Conservation (phyloP, 2,113 vertebrate genomes). For the Proteles cristata region DNA sequence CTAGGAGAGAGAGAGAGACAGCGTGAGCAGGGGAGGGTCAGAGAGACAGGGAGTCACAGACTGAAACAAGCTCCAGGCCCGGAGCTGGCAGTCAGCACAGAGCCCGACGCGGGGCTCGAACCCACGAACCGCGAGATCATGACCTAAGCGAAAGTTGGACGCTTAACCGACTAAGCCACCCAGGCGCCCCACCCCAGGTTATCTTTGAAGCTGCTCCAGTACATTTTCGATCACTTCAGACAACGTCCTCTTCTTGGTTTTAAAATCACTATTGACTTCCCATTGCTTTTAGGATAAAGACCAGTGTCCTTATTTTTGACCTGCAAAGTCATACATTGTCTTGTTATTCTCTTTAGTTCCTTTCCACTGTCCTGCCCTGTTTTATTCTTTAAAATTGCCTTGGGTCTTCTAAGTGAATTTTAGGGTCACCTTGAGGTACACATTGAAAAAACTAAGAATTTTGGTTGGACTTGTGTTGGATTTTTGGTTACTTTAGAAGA, state of each 20-base stretch:
- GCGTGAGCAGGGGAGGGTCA: no score
- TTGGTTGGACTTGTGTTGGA: not conserved
- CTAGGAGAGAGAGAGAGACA: no score
- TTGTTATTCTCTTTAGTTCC: not conserved
- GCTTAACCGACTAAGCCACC: no score
- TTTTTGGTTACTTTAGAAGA: not conserved
- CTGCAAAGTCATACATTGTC: not conserved
- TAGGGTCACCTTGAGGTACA: not conserved
- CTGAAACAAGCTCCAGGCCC: no score
- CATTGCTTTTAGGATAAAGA: not conserved
- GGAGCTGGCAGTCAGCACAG: no score
- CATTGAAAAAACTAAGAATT: not conserved
- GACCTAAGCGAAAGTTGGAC: no score
- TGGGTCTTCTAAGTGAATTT: not conserved
- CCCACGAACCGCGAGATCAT: no score
- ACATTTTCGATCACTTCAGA: not conserved
- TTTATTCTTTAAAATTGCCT: conserved; percentile 28
- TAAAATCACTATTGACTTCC: not conserved
- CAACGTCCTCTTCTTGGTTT: not conserved
- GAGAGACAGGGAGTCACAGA: no score
- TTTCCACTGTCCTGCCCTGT: not conserved
- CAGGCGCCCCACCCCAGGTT: no score
- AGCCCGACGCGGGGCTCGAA: no score
- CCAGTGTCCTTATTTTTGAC: not conserved
- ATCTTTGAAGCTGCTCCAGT: not conserved